Evolutionary conservation across 1,140 invertebrate species (phyloP), one percentile per base, ranked within the genome.

Genomic region (Drosophila truncata): DNA sequence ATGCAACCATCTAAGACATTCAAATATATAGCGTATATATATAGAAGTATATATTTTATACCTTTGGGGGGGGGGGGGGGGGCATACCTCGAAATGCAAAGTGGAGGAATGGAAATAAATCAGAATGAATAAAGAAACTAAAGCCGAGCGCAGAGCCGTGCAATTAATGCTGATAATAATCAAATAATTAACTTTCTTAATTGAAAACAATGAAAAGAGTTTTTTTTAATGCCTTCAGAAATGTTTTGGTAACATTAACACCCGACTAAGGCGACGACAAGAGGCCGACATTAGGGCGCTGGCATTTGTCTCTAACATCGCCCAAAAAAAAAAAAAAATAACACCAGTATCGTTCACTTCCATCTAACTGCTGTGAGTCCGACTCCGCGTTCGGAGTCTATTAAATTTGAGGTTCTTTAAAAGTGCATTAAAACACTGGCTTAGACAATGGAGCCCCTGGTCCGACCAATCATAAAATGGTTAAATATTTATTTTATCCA

Each of bases 101-200:
- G 73, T 47, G 55, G 31, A 29, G 42, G 41, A 59, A 50, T 42
- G 70, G 54, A 73, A 80, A 73, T 57, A 69, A 77, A 87, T 88
- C 85, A 85, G 82, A 78, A 84, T 84, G 70, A 37, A 55, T 71
- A 58, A 44, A 29, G 39, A 44, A 29, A 55, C 52, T 55, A 37
- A 37, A n/a, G 33, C 29, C 37, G 10, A 18, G 49, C 49, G 27
- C 25, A 31, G 49, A 57, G 50, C 59, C 39, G 71, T 90, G 86
- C 79, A 90, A 90, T 90, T 86, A 91, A 91, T 78, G 64, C 65
- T 78, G 86, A 91, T 91, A 86, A 77, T 82, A 87, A 91, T 91
- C 86, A 91, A 91, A 80, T 91, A 91, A 91, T 91, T 91, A 91
- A 91, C 86, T 91, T 86, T 82, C 76, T 82, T 91, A 91, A 91